Evolutionary conservation across 1,140 invertebrate species (phyloP).

Genomic region (Dufourea novaeangliae): DNA sequence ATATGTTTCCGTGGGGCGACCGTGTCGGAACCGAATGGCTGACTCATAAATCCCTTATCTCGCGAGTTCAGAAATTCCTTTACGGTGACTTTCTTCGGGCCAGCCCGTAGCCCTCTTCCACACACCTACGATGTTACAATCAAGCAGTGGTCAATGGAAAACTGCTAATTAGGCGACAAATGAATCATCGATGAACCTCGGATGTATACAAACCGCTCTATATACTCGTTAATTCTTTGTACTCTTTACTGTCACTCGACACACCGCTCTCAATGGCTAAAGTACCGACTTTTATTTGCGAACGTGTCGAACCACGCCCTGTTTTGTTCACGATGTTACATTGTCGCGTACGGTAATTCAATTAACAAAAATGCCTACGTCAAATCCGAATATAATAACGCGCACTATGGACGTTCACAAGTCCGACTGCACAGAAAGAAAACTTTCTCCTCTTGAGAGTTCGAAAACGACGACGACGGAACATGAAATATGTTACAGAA

Average conservation of each 20-base stretch:
- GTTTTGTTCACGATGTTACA: background rate
- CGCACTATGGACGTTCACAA: background rate
- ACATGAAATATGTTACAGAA: background rate
- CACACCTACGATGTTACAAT: background rate
- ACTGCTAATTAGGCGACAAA: background rate
- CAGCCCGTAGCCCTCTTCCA: background rate
- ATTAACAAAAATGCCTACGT: background rate
- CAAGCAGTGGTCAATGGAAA: background rate
- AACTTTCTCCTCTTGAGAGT: background rate
- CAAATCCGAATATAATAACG: no score
- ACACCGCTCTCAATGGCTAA: background rate
- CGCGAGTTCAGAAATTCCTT: constrained; percentile 43
- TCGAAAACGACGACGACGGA: background rate
- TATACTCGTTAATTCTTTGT: no score
- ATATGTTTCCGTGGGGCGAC: background rate
- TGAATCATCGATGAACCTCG: background rate
- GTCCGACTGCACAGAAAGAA: background rate
- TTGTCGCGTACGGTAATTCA: background rate
- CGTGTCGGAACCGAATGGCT: constrained; percentile 23
- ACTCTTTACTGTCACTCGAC: background rate
- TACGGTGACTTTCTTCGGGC: constrained; percentile 32
- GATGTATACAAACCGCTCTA: background rate
- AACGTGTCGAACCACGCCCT: background rate
- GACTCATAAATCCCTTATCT: constrained; percentile 53
- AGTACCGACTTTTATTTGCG: background rate